Evolutionary conservation across 1,140 invertebrate genomes (phyloP).

Genomic region (Diorhabda elongata): DNA sequence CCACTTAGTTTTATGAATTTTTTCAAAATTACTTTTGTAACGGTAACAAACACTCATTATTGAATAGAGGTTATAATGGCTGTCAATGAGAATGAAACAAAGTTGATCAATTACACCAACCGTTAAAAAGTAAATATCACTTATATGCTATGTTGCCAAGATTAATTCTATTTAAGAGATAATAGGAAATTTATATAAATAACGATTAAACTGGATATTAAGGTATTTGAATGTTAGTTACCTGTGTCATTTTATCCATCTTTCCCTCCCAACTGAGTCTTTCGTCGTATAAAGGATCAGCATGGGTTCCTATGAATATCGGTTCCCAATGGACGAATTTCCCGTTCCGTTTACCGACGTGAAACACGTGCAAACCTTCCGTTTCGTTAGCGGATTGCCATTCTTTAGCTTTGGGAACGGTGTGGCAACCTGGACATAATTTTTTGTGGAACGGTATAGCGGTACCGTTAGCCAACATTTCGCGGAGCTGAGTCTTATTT

Average conservation of each 20-base stretch:
- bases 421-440: slow-evolving; percentile 83
- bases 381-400: slow-evolving; percentile 72
- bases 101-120: too few species aligned
- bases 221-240: slow-evolving; percentile 38
- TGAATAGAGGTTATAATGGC: too few species aligned
- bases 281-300: slow-evolving; percentile 85
- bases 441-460: slow-evolving; percentile 90
- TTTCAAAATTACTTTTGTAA: too few species aligned
- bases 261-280: slow-evolving; percentile 85
- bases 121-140: too few species aligned
- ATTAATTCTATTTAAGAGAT: too few species aligned
- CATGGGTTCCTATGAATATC: slow-evolving; percentile 81
- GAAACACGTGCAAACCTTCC: slow-evolving; percentile 71
- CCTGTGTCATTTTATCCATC: slow-evolving; percentile 93
- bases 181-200: too few species aligned
- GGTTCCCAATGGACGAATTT: slow-evolving; percentile 85
- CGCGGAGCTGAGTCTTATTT: slow-evolving; percentile 70
- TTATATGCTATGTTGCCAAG: too few species aligned
- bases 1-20: too few species aligned
- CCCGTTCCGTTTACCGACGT: slow-evolving; percentile 76
- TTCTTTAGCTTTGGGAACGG: slow-evolving; percentile 78
- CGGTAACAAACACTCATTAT: too few species aligned
- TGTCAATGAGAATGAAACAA: too few species aligned
- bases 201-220: too few species aligned
- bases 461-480: slow-evolving; percentile 69